Evolutionary conservation across 2,888 invertebrate genomes (phyloP).

Genomic region (Amphipoea oculea): DNA sequence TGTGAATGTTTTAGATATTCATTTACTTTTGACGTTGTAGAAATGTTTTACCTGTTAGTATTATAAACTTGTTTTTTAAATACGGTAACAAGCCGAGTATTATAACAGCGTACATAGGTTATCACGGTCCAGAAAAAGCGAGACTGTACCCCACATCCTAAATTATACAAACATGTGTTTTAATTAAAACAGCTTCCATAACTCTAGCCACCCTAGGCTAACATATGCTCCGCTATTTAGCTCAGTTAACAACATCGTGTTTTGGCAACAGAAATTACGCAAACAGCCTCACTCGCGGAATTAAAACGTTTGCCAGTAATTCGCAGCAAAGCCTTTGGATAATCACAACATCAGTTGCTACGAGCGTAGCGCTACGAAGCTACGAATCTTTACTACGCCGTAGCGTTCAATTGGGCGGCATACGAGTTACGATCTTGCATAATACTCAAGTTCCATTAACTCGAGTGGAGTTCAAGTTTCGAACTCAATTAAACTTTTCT

Average conservation of each 20-base stretch:
- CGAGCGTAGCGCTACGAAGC: constrained; percentile 58
- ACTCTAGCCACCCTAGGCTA: constrained; percentile 44
- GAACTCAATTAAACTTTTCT: constrained; percentile 78
- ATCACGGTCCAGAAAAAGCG: constrained; percentile 13
- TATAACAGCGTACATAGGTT: not conserved
- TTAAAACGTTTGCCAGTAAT: constrained; percentile 62
- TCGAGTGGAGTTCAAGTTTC: constrained; percentile 70
- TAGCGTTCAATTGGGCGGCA: constrained; percentile 68
- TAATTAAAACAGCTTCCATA: constrained; percentile 46
- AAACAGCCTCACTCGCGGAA: constrained; percentile 59
- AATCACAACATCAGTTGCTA: constrained; percentile 65
- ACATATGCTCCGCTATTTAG: constrained; percentile 54
- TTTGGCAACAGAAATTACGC: constrained; percentile 65
- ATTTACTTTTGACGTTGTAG: constrained; percentile 11
- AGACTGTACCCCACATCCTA: not conserved
- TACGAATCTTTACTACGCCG: constrained; percentile 64
- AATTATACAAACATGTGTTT: constrained; percentile 48
- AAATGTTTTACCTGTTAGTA: constrained; percentile 13
- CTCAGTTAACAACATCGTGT: constrained; percentile 55
- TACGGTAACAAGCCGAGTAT: not conserved
- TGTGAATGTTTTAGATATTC: constrained; percentile 36
- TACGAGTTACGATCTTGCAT: constrained; percentile 72
- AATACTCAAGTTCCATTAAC: constrained; percentile 70
- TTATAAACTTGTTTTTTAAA: constrained; percentile 1
- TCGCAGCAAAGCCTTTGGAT: constrained; percentile 62